phyloP scores from a whole-genome alignment of 2,888 invertebrate species.

The Iselma pallidipennis region DNA sequence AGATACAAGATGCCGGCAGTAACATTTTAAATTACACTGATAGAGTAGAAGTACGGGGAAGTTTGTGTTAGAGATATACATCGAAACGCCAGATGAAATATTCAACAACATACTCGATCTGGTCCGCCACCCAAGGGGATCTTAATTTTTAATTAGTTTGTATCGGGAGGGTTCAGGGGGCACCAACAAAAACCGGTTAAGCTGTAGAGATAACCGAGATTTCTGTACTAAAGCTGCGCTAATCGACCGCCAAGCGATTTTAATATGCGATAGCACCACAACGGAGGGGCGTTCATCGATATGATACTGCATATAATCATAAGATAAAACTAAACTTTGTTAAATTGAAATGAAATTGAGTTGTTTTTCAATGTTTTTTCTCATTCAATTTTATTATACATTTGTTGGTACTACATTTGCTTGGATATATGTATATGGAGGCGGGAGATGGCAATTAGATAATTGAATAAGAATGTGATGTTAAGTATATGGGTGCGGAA shows the following conservation, averaged over 20 bases:
- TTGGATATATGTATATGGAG: too few relatives aligned
- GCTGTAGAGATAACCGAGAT: constrained; percentile 1
- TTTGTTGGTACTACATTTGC: background rate
- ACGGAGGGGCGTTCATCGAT: background rate
- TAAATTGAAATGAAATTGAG: background rate
- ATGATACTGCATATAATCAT: background rate
- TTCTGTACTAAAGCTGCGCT: background rate
- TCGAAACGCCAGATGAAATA: background rate
- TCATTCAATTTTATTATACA: background rate
- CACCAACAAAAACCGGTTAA: constrained; percentile 4
- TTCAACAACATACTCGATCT: constrained; percentile 1
- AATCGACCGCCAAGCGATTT: constrained; percentile 6
- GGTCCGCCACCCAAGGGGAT: background rate
- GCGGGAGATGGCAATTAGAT: constrained; percentile 9
- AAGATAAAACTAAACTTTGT: background rate
- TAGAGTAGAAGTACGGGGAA: background rate
- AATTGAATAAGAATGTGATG: constrained; percentile 12
- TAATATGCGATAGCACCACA: constrained; percentile 1
- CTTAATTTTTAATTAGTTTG: constrained; percentile 5
- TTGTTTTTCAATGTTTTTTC: background rate
- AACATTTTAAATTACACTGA: constrained; percentile 21
- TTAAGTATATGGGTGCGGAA: constrained; percentile 34
- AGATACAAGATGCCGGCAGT: constrained; percentile 27
- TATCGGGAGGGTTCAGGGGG: background rate
- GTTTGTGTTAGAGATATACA: background rate